Conservation (phyloP, 1,140 invertebrate genomes). For the Ladona fulva region DNA sequence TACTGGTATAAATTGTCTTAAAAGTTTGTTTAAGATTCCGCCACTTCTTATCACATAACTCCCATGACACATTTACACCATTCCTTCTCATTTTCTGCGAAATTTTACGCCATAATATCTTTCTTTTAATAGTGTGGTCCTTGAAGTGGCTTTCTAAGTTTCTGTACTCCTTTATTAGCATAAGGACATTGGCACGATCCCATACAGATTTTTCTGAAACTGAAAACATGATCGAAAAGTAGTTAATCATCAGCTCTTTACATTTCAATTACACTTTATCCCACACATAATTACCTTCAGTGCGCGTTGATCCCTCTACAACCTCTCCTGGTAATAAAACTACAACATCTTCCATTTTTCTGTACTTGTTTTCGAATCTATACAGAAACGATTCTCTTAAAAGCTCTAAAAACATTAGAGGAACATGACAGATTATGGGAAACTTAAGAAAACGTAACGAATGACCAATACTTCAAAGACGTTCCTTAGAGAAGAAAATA, state of each 20-base stretch:
- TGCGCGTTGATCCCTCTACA: not conserved
- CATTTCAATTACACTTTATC: not conserved
- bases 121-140: not conserved
- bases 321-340: not conserved
- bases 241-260: not conserved
- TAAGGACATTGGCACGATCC: not conserved
- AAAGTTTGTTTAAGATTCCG: slow-evolving; percentile 12
- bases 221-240: not conserved
- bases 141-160: not conserved
- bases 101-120: slow-evolving; percentile 8
- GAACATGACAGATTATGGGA: too few relatives aligned
- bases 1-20: slow-evolving; percentile 12
- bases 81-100: not conserved
- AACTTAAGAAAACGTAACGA: too few relatives aligned
- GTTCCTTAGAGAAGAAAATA: too few relatives aligned
- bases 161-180: not conserved
- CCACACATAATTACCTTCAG: not conserved
- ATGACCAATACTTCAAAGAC: too few relatives aligned
- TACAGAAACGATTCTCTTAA: too few relatives aligned
- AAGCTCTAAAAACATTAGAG: too few relatives aligned
- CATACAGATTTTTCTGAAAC: slow-evolving; percentile 12
- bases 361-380: too few relatives aligned
- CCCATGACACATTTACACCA: not conserved
- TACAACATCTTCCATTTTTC: not conserved
- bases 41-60: slow-evolving; percentile 12